Percentiles rank a stretch among this genome's conserved stretches.
Conservation (phyloP, 2,888 invertebrate genomes). For the Drosophila yooni region DNA sequence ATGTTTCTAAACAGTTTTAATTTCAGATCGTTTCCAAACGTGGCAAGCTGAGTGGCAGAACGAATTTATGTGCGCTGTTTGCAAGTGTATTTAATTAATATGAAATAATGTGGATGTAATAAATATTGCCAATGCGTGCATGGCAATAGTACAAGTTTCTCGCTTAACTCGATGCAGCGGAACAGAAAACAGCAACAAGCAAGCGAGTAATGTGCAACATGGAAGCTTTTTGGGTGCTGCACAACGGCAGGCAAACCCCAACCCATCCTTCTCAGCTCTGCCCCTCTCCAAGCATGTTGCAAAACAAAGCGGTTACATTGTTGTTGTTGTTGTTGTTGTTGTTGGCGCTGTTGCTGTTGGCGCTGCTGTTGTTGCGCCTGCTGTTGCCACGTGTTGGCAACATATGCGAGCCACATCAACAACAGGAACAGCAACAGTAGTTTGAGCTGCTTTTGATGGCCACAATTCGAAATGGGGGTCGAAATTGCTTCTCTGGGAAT, state of each 20-base stretch:
- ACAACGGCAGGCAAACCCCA: not conserved
- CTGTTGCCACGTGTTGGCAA: slow-evolving; percentile 72
- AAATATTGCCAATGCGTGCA: slow-evolving; percentile 55
- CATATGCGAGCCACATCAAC: slow-evolving; percentile 58
- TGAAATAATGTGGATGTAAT: slow-evolving; percentile 49
- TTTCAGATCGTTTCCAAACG: not conserved
- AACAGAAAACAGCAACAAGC: slow-evolving; percentile 27
- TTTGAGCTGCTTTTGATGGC: slow-evolving; percentile 39
- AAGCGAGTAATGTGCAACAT: slow-evolving; percentile 46
- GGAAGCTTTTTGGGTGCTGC: slow-evolving; percentile 37
- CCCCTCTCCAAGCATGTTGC: slow-evolving; percentile 46
- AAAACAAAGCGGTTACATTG: slow-evolving; percentile 39
- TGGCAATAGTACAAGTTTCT: not conserved
- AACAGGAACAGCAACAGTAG: slow-evolving; percentile 34
- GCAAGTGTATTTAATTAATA: slow-evolving; percentile 43
- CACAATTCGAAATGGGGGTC: slow-evolving; percentile 37
- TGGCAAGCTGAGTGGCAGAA: not conserved
- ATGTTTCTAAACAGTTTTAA: not conserved
- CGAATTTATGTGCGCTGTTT: not conserved
- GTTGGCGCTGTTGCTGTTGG: not conserved
- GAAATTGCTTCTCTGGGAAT: slow-evolving; percentile 7
- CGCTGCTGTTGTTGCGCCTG: slow-evolving; percentile 35
- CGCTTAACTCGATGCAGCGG: slow-evolving; percentile 36
- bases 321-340: slow-evolving; percentile 19
- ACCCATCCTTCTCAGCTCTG: not conserved